Conservation (phyloP, 2,888 invertebrate species). For the Megastigmus dorsalis region DNA sequence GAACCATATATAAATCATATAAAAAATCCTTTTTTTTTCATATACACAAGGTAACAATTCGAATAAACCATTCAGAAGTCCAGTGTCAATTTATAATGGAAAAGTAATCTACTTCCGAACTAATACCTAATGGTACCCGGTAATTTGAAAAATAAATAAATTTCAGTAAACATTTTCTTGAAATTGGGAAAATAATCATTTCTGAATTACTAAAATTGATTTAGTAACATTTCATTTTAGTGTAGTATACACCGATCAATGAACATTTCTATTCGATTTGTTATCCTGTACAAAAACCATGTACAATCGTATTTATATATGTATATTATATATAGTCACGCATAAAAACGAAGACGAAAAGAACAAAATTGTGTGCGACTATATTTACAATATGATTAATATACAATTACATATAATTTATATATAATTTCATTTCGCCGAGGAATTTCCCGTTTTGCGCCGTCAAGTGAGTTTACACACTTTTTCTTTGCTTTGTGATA, state of each 20-base stretch:
- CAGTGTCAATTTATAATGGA: background rate
- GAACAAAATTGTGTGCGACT: slow-evolving; percentile 34
- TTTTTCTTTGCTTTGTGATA: background rate
- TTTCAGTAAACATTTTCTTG: no score
- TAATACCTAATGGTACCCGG: no score
- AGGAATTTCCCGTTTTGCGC: background rate
- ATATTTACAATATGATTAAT: slow-evolving; percentile 50
- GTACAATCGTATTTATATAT: slow-evolving; percentile 22
- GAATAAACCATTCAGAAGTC: slow-evolving; percentile 4
- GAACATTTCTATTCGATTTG: slow-evolving; percentile 19
- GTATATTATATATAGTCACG: slow-evolving; percentile 32
- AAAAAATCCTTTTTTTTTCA: slow-evolving; percentile 27
- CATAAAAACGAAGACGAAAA: slow-evolving; percentile 27
- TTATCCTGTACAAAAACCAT: slow-evolving; percentile 12
- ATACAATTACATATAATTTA: slow-evolving; percentile 49
- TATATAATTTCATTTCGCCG: slow-evolving; percentile 29
- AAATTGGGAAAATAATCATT: no score
- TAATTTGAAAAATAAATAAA: no score
- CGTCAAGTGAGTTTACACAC: background rate
- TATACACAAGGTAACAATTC: background rate
- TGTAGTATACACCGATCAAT: background rate
- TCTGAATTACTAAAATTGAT: no score
- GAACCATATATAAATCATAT: slow-evolving; percentile 37
- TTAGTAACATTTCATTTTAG: background rate
- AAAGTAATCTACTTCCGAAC: no score